Evolutionary conservation across 2,888 invertebrate genomes (phyloP), one percentile per base, ranked within the genome.

Genomic region (Epirrhoe alternata): DNA sequence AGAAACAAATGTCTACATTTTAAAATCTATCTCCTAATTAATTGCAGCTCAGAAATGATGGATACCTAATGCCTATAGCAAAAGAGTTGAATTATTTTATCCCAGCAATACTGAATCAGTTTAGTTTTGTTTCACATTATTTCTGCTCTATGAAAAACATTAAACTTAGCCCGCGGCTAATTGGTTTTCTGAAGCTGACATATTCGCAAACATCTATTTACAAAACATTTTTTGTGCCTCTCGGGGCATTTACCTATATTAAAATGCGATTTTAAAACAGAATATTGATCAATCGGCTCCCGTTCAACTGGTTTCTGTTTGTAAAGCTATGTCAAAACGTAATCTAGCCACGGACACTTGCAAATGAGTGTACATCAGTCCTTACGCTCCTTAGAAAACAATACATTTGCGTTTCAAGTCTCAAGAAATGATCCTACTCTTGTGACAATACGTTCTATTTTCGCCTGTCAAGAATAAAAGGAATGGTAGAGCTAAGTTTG

Each of bases 341-440:
- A 87, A 88, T 88, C 87, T 88, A 85, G 80, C 70, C 73, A 71
- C 76, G 76, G 87, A 86, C 87, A 86, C 84, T 87, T 87, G 87
- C 84, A 87, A 88, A 89, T 88, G 86, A 85, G 81, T 74, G 78
- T 80, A 78, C 85, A 85, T 86, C 84, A 84, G 76, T 86, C 75
- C 78, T 69, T 74, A 71, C 72, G 72, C 67, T 71, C 73, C 59
- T 68, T 8, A 66, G 69, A 67, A 68, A 66, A 68, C 42, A 57
- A 69, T 69, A 64, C 66, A 50, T 56, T 71, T 60, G 49, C 66
- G 61, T 12, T 10, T 45, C 5, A 58, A 61, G 53, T 14, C 38
- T n/a, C 24, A 52, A 67, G 57, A 63, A 51, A 47, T 47, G 33
- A 38, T 17, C 54, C 33, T 65, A 59, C 5, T 12, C 1, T 42